Base-by-base conservation (phyloP, 2,888 invertebrate species). In the Luffia ferchaultella region DNA sequence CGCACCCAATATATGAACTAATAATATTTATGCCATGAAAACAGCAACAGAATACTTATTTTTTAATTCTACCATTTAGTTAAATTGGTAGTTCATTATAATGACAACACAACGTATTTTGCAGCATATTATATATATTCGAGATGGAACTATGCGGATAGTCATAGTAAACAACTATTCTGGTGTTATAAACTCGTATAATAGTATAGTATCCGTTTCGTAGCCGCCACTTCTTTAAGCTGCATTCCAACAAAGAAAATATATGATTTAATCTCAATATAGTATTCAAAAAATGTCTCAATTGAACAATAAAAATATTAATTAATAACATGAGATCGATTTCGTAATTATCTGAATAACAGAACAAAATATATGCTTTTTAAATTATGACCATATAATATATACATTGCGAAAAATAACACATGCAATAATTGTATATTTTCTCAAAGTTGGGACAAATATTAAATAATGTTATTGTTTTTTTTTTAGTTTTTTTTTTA, bases 181-280 rank as follows among this genome's bases (percentile, higher is more conserved):
- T 30, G 30, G 30, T 30, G 30, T 30, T 30, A 30, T 30, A 30
- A 30, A 30, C 30, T 30, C 30, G 30, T 30, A 30, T 30, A 30
- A 7, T 30, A 30, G 12, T 30, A 12, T 30, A 7, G 30, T 30
- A 30, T 30, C 3, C 30, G 12, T 30, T 30, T 12, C 30, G 30
- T 30, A 7, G 3, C 30, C 30, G 3, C 5, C 12, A 12, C 70
- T 65, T 58, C 72, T 59, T 79, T 83, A 83, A 76, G 82, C 82
- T 83, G 82, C 82, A 79, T 79, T 79, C 82, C 82, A 57, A 65
- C 63, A 63, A 59, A 53, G 53, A 57, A 58, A 60, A 60, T 56
- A 49, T 51, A 54, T 44, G n/a, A n/a, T n/a, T n/a, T n/a, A n/a
- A n/a, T 45, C 2, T 45, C 30, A 15, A 30, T 18, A 20, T 20